These are phyloP conservation scores for Microplitis demolitor DNA, from an alignment of 1,140 invertebrate genomes.

Conservation along the genomic window DNA sequence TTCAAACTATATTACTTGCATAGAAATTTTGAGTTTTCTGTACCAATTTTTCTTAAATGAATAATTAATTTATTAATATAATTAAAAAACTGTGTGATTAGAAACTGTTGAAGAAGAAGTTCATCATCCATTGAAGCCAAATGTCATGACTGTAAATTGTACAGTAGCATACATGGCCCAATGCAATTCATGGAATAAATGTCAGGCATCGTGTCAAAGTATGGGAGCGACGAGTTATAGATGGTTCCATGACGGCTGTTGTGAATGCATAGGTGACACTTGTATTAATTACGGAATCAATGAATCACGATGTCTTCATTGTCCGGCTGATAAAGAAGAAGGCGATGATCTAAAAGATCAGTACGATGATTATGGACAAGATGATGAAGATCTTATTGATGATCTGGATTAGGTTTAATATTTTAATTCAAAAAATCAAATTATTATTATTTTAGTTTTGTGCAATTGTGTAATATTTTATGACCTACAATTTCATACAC, in stretches of 20 bases:
- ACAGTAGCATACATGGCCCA: constrained; percentile 91
- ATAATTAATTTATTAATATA: not conserved
- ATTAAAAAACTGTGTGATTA: constrained; percentile 38
- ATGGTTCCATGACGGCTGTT: constrained; percentile 96
- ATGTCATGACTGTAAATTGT: constrained; percentile 80
- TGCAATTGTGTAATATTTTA: not conserved
- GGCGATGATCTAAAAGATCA: constrained; percentile 46
- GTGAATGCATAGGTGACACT: constrained; percentile 88
- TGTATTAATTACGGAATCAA: constrained; percentile 93
- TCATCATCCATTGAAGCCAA: constrained; percentile 64
- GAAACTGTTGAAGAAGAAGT: constrained; percentile 70
- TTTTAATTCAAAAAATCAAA: not conserved
- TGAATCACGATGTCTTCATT: constrained; percentile 70
- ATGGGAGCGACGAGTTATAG: constrained; percentile 78
- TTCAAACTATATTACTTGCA: too few relatives aligned
- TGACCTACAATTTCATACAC: not conserved
- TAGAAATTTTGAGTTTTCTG: too few relatives aligned
- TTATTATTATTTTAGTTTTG: not conserved
- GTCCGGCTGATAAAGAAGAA: constrained; percentile 44
- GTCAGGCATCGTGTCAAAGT: constrained; percentile 77
- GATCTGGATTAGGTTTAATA: constrained; percentile 33
- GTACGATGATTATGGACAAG: constrained; percentile 56
- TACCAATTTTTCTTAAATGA: too few relatives aligned
- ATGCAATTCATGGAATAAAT: constrained; percentile 89
- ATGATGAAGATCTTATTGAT: constrained; percentile 46